Conservation (phyloP, 1,140 invertebrate species). For the Episyrphus balteatus region DNA sequence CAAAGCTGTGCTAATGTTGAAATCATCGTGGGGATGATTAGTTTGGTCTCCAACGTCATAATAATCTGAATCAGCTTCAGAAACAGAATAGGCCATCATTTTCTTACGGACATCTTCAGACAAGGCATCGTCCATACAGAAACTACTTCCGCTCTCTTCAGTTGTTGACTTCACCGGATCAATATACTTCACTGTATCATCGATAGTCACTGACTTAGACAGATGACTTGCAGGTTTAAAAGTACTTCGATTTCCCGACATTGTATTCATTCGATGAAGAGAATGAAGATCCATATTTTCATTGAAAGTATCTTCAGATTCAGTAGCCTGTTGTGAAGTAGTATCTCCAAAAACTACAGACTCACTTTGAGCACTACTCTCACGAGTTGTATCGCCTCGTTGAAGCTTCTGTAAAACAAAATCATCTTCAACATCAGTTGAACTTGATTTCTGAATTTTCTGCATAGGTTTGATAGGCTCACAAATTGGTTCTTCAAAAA, state of each 20-base stretch:
- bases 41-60: constrained; percentile 2
- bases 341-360: constrained; percentile 1
- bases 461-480: constrained; percentile 11
- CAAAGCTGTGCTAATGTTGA: constrained; percentile 28
- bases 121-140: constrained; percentile 25
- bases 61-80: constrained; percentile 29
- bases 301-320: constrained; percentile 1
- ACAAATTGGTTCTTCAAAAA: constrained; percentile 15
- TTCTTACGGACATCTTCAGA: constrained; percentile 31
- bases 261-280: constrained; percentile 20
- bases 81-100: constrained; percentile 32
- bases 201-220: constrained; percentile 19
- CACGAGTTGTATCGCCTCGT: constrained; percentile 15
- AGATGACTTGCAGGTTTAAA: constrained; percentile 12
- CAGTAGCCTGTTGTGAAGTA: background rate
- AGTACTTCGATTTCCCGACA: constrained; percentile 14
- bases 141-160: constrained; percentile 12
- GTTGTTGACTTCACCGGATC: constrained; percentile 2
- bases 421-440: constrained; percentile 18
- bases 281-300: constrained; percentile 6
- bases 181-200: constrained; percentile 13
- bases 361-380: constrained; percentile 26
- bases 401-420: constrained; percentile 19
- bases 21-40: constrained; percentile 14
- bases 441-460: constrained; percentile 15